Evolutionary conservation across 2,113 vertebrate genomes (phyloP).

Genomic region (Daphoenositta chrysoptera): DNA sequence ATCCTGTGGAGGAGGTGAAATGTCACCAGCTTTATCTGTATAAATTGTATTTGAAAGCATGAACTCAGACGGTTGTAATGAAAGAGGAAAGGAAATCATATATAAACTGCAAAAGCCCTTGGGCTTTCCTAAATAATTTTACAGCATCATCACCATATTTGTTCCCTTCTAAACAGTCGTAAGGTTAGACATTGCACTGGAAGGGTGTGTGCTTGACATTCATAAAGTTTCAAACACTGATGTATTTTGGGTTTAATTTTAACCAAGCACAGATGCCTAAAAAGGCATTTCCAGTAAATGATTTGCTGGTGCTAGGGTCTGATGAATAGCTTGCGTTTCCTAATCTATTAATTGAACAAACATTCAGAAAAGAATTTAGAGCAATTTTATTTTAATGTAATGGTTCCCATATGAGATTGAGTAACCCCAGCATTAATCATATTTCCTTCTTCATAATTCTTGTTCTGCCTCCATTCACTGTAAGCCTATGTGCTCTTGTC

Average conservation of each 20-base stretch:
- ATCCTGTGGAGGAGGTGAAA: not conserved
- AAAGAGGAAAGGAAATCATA: not conserved
- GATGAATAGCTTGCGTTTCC: not conserved
- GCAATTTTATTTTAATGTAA: not conserved
- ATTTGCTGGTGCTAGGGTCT: not conserved
- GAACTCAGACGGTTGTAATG: not conserved
- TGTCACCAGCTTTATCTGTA: not conserved
- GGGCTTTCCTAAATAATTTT: not conserved
- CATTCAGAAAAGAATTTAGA: not conserved
- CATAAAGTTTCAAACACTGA: not conserved
- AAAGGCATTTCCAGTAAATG: not conserved
- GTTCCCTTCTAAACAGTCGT: not conserved
- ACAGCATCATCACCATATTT: not conserved
- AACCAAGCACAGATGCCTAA: not conserved
- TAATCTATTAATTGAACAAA: not conserved
- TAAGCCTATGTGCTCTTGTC: not conserved
- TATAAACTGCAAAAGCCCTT: not conserved
- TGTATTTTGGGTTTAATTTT: not conserved
- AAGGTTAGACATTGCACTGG: not conserved
- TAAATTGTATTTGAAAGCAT: not conserved
- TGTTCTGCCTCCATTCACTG: not conserved
- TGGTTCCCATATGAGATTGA: not conserved
- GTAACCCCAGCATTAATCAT: not conserved
- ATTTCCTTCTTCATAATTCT: not conserved
- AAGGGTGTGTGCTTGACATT: not conserved